These are phyloP conservation scores for Kryptopterus vitreolus DNA, from an alignment of 2,797 vertebrate genomes.

Conservation along the genomic window DNA sequence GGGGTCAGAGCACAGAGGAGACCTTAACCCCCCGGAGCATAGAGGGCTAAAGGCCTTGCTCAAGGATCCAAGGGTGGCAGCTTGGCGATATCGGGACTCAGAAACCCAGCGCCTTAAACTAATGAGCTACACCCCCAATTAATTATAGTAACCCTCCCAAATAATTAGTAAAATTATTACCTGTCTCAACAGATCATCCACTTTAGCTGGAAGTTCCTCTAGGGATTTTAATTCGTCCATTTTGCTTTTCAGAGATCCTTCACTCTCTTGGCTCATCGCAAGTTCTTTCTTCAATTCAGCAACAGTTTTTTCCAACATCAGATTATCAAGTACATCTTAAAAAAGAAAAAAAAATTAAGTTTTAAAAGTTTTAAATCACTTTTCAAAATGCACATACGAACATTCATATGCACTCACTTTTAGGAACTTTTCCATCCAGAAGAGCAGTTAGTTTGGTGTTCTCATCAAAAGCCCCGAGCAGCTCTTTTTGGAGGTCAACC, in stretches of 20 bases:
- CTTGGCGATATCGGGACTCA: too few species aligned
- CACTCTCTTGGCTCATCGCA: conserved; percentile 68
- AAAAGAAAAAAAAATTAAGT: conserved; percentile 35
- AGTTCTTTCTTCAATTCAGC: conserved; percentile 72
- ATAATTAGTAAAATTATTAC: conserved; percentile 43
- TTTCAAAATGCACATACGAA: background rate
- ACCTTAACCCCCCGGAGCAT: too few species aligned
- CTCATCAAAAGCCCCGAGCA: conserved; percentile 77
- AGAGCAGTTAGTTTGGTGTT: conserved; percentile 80
- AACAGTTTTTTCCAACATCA: conserved; percentile 76
- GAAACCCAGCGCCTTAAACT: too few species aligned
- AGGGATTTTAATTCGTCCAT: conserved; percentile 56
- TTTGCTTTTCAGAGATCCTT: conserved; percentile 63
- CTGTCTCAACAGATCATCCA: conserved; percentile 52
- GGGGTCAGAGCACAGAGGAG: too few species aligned
- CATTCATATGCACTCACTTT: conserved; percentile 70
- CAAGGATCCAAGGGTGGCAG: too few species aligned
- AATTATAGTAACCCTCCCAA: too few species aligned
- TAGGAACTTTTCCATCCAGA: conserved; percentile 83
- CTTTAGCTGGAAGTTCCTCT: conserved; percentile 48
- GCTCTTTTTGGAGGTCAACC: conserved; percentile 72
- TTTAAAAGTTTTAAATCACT: background rate
- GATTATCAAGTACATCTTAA: conserved; percentile 74
- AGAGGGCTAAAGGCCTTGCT: too few species aligned
- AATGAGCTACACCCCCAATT: too few species aligned